Evolutionary conservation across 2,113 vertebrate species (phyloP).

Genomic region (Brachypteracias leptosomus): DNA sequence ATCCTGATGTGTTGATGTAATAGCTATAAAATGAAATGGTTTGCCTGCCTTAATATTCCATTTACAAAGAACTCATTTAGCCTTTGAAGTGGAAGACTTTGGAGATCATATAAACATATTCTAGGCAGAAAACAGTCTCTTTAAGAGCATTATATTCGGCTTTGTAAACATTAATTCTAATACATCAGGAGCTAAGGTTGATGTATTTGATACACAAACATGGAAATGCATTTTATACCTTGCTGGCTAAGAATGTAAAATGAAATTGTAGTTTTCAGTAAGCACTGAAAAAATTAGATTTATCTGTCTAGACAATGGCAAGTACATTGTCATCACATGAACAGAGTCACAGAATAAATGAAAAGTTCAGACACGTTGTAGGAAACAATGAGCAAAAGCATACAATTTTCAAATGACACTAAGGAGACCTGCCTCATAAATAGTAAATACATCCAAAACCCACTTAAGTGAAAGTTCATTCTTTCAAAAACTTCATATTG

Average conservation of each 20-base stretch:
- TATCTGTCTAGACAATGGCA: slow-evolving; percentile 48
- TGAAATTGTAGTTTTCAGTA: neutral
- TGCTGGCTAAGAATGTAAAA: neutral
- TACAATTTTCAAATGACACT: neutral
- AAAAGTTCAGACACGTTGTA: neutral
- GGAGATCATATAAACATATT: slow-evolving; percentile 76
- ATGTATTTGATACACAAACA: neutral
- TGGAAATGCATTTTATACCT: neutral
- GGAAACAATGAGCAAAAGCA: neutral
- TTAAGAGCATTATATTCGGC: slow-evolving; percentile 39
- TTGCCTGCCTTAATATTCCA: slow-evolving; percentile 58
- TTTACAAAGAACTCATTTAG: slow-evolving; percentile 73
- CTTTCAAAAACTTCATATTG: neutral
- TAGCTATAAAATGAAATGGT: slow-evolving; percentile 70
- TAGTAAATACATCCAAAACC: neutral
- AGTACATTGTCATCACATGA: slow-evolving; percentile 20
- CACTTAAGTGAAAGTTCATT: neutral
- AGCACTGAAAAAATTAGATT: neutral
- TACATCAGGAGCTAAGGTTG: slow-evolving; percentile 1
- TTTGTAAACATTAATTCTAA: slow-evolving; percentile 60
- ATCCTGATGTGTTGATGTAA: slow-evolving; percentile 75
- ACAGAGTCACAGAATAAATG: slow-evolving; percentile 9
- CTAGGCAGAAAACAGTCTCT: slow-evolving; percentile 48
- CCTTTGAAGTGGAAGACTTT: slow-evolving; percentile 71
- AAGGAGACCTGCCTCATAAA: neutral